Conservation (phyloP, 2,797 vertebrate genomes). For the Pipistrellus kuhlii region DNA sequence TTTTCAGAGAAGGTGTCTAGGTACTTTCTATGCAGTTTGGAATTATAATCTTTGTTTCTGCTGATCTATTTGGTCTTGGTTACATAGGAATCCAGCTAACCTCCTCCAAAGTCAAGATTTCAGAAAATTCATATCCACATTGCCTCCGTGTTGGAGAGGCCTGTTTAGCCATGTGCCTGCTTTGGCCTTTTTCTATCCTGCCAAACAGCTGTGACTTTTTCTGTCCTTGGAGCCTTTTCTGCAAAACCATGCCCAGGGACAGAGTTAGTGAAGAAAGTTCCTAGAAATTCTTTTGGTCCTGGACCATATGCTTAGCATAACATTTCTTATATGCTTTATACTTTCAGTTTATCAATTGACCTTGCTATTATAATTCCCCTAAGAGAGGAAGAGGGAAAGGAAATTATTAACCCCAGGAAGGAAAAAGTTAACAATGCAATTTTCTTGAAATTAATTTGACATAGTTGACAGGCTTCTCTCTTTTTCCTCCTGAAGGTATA, state of each 20-base stretch:
- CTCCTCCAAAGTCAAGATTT: neutral
- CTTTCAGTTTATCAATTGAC: neutral
- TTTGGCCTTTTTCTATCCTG: neutral
- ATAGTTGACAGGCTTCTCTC: neutral
- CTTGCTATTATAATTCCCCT: neutral
- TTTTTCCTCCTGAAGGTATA: constrained; percentile 83
- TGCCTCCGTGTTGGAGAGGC: neutral
- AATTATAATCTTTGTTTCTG: neutral
- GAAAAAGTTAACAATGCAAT: neutral
- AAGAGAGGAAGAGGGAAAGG: neutral
- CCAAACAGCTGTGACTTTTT: neutral
- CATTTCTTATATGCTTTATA: neutral
- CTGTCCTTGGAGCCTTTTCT: neutral
- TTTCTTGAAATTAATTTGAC: neutral
- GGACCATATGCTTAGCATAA: neutral
- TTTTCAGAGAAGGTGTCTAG: neutral
- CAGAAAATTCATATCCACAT: neutral
- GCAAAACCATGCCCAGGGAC: neutral
- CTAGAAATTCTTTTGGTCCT: neutral
- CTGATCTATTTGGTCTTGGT: neutral
- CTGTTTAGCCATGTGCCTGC: neutral
- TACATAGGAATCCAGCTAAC: neutral
- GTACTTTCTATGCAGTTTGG: neutral
- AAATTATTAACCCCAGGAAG: neutral
- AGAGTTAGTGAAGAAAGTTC: neutral